phyloP scores from a whole-genome alignment of 2,113 vertebrate species.

The Elephas maximus region DNA sequence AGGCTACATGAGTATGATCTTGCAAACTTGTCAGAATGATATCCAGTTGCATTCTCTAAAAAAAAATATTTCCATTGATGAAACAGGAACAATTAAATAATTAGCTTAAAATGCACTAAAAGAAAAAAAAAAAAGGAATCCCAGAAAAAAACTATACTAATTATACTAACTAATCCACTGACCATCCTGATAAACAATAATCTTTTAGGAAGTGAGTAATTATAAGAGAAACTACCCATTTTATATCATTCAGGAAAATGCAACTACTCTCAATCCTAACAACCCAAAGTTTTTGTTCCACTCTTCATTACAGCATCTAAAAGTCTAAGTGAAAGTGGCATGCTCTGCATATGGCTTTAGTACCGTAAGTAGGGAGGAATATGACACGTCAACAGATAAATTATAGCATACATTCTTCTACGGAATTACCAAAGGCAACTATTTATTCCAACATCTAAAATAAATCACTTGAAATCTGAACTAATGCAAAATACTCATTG shows the following conservation, averaged over 20 bases:
- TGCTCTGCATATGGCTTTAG: constrained; percentile 32
- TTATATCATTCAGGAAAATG: constrained; percentile 44
- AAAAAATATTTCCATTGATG: constrained; percentile 48
- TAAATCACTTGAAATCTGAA: constrained; percentile 58
- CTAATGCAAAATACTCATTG: constrained; percentile 33
- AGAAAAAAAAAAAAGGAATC: constrained; percentile 8
- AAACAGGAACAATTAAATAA: constrained; percentile 58
- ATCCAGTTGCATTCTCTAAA: constrained; percentile 97
- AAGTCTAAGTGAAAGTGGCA: constrained; percentile 50
- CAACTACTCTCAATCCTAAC: background rate
- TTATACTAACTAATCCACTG: constrained; percentile 30
- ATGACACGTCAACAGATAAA: constrained; percentile 50
- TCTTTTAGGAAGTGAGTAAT: constrained; percentile 1
- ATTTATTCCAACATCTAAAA: constrained; percentile 61
- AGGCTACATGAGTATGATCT: constrained; percentile 98
- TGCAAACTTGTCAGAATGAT: constrained; percentile 99
- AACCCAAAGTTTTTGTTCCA: constrained; percentile 41
- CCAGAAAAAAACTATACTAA: background rate
- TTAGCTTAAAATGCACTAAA: constrained; percentile 52
- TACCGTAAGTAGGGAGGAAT: background rate
- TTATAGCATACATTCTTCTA: constrained; percentile 38
- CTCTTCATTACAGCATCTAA: constrained; percentile 47
- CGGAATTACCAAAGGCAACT: constrained; percentile 52
- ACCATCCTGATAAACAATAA: constrained; percentile 44
- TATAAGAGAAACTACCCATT: constrained; percentile 50